Evolutionary conservation across 2,797 vertebrate species (phyloP), one percentile per base, ranked within the genome.

Genomic region (Rachycentron canadum): DNA sequence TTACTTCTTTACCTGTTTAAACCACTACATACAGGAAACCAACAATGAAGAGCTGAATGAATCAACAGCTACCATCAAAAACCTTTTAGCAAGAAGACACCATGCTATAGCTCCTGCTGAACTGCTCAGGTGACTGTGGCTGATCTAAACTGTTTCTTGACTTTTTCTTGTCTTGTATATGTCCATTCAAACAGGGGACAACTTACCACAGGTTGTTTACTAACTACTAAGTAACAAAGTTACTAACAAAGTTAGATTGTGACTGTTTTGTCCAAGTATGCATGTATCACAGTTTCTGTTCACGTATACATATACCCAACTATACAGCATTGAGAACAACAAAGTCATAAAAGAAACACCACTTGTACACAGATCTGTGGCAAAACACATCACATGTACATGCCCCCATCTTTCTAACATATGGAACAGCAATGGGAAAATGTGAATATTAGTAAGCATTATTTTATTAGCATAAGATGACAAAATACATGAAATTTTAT

Each of bases 1-100:
- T 84, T 79, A 69, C 76, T 56, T 59, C 28, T 21, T 59, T 67
- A 52, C 71, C 75, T 65, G 36, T 79, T 86, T 64, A 83, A 86
- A 63, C 47, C 45, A 65, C 34, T 78, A 69, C 62, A 65, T n/a
- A 62, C 34, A 74, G 53, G 25, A 60, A 79, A 55, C 36, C 41
- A 68, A 14, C 8, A 43, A 49, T 30, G 21, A 69, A 68, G 65
- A 40, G 36, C 30, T 82, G 69, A 76, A 77, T 74, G 17, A 66
- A 69, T 57, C 21, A 45, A 34, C 68, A 59, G 19, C 17, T 62
- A 21, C 49, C 41, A 55, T 68, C 47, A 43, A 55, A 65, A 23
- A 75, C 32, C 62, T 79, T 32, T 55, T 16, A 50, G 53, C 23
- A 65, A 69, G 28, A 52, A 36, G 59, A 70, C 32, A 62, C 38